Conservation (phyloP, 2,113 vertebrate species). For the Pycnonotus jocosus region DNA sequence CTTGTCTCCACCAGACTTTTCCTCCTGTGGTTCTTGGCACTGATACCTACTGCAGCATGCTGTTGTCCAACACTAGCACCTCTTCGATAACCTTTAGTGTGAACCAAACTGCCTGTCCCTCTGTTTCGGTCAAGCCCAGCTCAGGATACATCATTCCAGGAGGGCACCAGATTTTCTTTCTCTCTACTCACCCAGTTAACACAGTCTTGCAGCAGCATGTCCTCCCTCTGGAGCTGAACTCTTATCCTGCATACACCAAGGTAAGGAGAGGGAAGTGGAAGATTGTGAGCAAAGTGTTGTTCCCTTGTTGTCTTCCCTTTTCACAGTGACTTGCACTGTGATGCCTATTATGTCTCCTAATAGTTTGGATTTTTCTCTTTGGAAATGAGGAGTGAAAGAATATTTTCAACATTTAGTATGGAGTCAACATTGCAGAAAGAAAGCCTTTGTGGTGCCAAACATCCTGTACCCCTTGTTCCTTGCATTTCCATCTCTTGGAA, state of each 20-base stretch:
- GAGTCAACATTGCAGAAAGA: neutral
- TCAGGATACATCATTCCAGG: conserved; percentile 77
- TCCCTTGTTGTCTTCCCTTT: neutral
- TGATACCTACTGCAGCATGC: conserved; percentile 73
- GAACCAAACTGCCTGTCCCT: conserved; percentile 51
- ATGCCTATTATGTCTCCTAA: neutral
- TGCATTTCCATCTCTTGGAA: neutral
- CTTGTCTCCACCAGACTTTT: conserved; percentile 75
- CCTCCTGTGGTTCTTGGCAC: conserved; percentile 66
- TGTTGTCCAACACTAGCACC: conserved; percentile 79
- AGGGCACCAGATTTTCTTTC: conserved; percentile 82
- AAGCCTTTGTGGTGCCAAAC: neutral
- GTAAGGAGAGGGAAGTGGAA: conserved; percentile 56
- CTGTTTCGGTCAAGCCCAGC: conserved; percentile 72
- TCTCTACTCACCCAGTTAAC: conserved; percentile 74
- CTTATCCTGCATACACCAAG: conserved; percentile 74
- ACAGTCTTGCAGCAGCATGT: conserved; percentile 61
- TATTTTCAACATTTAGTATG: neutral
- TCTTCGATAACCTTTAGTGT: conserved; percentile 78
- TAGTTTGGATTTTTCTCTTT: neutral
- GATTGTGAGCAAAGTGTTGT: neutral
- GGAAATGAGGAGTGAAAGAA: neutral
- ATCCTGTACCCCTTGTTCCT: neutral
- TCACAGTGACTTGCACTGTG: neutral
- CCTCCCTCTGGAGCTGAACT: conserved; percentile 82